These are phyloP conservation scores for Oppia nitens DNA, from an alignment of 1,140 invertebrate species.

Conservation along the genomic window DNA sequence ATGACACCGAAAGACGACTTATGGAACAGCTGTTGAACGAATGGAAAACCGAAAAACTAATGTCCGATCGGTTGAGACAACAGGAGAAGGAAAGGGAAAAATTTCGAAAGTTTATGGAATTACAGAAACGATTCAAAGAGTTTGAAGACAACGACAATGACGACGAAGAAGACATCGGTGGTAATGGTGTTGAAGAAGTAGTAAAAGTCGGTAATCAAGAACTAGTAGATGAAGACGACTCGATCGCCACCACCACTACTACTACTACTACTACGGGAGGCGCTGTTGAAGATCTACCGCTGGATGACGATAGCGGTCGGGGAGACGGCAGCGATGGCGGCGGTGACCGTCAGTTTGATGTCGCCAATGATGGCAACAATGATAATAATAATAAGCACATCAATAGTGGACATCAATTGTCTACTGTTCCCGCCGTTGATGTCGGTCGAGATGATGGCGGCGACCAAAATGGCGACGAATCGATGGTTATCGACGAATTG, in stretches of 20 bases:
- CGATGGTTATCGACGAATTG: too few relatives aligned
- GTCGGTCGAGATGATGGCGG: too few relatives aligned
- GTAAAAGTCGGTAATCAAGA: slow-evolving; percentile 10
- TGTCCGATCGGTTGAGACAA: not conserved
- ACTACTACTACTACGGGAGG: too few relatives aligned
- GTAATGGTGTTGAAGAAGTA: slow-evolving; percentile 15
- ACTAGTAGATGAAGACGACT: not conserved
- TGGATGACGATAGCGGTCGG: not conserved
- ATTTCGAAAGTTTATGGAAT: not conserved
- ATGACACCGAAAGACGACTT: not conserved
- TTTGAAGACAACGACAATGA: slow-evolving; percentile 26
- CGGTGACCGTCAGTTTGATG: not conserved
- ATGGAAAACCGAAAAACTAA: slow-evolving; percentile 6
- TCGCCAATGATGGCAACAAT: not conserved
- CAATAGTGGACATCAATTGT: too few relatives aligned
- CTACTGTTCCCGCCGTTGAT: too few relatives aligned
- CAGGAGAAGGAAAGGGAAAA: not conserved
- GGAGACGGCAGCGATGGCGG: not conserved
- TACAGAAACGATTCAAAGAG: not conserved
- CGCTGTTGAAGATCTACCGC: too few relatives aligned
- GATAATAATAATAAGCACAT: too few relatives aligned
- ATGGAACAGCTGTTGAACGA: not conserved
- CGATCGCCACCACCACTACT: not conserved
- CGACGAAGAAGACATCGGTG: slow-evolving; percentile 18
- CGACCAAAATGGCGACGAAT: too few relatives aligned